Evolutionary conservation across 2,113 vertebrate genomes (phyloP).

Genomic region (Indri indri): DNA sequence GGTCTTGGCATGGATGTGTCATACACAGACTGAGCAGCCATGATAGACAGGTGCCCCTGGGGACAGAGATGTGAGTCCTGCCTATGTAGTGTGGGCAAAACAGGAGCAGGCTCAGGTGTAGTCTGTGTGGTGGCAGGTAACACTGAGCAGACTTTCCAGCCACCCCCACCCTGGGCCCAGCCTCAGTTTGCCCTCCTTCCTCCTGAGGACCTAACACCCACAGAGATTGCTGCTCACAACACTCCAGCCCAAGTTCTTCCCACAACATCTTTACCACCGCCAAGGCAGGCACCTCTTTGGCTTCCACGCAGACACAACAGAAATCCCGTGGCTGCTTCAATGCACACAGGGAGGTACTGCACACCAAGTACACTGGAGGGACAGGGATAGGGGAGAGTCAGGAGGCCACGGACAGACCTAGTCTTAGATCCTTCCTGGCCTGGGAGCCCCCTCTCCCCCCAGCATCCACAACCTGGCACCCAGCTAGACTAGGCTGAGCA

Average conservation of each 20-base stretch:
- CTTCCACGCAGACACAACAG: conserved; percentile 95
- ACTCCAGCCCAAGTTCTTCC: background rate
- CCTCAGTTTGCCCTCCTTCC: background rate
- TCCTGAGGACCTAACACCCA: background rate
- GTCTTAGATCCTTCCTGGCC: background rate
- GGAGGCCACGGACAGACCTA: background rate
- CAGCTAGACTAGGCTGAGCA: background rate
- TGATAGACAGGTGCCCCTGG: conserved; percentile 88
- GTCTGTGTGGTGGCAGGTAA: background rate
- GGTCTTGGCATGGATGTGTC: conserved; percentile 94
- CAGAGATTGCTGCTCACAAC: background rate
- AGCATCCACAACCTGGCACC: background rate
- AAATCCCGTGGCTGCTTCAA: conserved; percentile 96
- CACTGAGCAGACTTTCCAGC: background rate
- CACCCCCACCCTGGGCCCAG: no score
- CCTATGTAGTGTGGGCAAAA: background rate
- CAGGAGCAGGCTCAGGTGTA: background rate
- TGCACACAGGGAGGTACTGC: conserved; percentile 88
- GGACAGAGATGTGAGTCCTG: background rate
- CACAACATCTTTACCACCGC: background rate
- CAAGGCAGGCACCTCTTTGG: conserved; percentile 88
- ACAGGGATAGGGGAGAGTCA: background rate
- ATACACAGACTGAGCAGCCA: conserved; percentile 95
- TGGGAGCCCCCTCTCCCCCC: background rate
- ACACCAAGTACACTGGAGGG: conserved; percentile 92